phyloP scores from a whole-genome alignment of 2,888 invertebrate genomes.

The Melangyna quadrimaculata region DNA sequence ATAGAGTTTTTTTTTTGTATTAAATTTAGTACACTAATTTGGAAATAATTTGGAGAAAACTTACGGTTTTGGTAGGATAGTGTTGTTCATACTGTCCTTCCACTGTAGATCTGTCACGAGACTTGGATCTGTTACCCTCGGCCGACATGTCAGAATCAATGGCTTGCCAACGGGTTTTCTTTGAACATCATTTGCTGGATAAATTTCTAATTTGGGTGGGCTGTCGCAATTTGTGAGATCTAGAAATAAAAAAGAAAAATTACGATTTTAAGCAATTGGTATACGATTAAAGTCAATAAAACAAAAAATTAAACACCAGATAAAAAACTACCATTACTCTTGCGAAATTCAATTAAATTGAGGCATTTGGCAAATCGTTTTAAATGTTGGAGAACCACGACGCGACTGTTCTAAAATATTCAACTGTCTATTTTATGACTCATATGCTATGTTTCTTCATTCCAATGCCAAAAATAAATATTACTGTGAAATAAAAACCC shows the following conservation, averaged over 20 bases:
- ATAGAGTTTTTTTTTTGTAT: background rate
- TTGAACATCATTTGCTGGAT: conserved; percentile 86
- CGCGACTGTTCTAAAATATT: no score
- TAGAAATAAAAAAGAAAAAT: conserved; percentile 68
- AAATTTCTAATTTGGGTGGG: conserved; percentile 84
- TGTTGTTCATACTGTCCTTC: conserved; percentile 87
- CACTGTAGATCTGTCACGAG: conserved; percentile 89
- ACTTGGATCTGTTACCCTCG: conserved; percentile 85
- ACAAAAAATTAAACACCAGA: background rate
- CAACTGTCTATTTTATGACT: no score
- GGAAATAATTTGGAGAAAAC: conserved; percentile 76
- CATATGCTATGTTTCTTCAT: no score
- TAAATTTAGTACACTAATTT: background rate
- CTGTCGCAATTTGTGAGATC: conserved; percentile 76
- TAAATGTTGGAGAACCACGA: no score
- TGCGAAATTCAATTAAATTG: no score
- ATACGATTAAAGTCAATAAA: no score
- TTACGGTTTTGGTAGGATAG: conserved; percentile 87
- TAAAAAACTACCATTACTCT: no score
- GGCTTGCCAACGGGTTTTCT: conserved; percentile 89
- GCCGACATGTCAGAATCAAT: conserved; percentile 89
- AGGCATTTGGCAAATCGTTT: no score
- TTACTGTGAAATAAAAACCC: no score
- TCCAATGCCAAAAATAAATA: no score
- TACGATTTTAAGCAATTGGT: background rate